These are phyloP conservation scores for Rhopalosiphum nymphaeae DNA, from an alignment of 2,888 invertebrate species.

Conservation along the genomic window DNA sequence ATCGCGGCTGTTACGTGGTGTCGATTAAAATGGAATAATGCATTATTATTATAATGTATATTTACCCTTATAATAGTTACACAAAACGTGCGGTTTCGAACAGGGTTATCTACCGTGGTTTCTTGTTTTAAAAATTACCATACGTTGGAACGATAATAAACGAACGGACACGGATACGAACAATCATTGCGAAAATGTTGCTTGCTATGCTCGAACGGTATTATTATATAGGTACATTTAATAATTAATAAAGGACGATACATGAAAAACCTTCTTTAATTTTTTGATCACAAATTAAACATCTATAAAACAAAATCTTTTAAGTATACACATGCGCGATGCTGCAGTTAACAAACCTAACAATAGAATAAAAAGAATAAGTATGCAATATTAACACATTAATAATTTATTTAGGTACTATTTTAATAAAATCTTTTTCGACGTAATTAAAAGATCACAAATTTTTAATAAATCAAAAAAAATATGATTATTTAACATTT, in stretches of 20 bases:
- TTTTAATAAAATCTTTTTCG: background rate
- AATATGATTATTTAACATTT: background rate
- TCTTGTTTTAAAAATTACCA: background rate
- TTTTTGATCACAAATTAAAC: background rate
- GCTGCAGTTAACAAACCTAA: background rate
- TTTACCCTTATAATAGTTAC: background rate
- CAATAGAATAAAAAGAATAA: background rate
- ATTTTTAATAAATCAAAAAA: background rate
- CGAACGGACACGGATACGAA: background rate
- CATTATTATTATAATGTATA: background rate
- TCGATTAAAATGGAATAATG: background rate
- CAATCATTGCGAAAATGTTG: background rate
- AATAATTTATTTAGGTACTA: background rate
- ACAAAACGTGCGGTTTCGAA: background rate
- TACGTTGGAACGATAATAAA: background rate
- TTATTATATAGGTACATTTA: background rate
- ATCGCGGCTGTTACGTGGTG: background rate
- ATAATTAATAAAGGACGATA: background rate
- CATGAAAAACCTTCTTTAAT: background rate
- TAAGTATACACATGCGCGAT: background rate
- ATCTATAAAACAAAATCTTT: background rate
- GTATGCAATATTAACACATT: conserved; percentile 35
- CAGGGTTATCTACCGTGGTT: background rate
- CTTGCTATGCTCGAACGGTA: background rate
- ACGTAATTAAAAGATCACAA: background rate